These are phyloP conservation scores for Bujurquina vittata DNA, from an alignment of 2,113 vertebrate genomes.

Conservation along the genomic window DNA sequence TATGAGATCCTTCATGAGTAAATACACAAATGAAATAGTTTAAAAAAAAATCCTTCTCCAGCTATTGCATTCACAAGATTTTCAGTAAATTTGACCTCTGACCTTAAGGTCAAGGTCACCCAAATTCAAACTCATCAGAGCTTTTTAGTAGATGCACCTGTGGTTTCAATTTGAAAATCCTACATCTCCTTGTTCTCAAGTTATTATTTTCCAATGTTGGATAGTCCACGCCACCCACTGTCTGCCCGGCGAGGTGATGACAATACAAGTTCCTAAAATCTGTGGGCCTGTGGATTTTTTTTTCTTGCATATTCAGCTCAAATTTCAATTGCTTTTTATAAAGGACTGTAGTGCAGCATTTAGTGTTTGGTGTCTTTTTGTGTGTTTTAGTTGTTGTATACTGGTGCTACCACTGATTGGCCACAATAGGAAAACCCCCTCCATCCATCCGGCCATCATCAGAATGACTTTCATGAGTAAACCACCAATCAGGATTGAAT, in stretches of 20 bases:
- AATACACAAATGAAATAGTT: too few relatives aligned
- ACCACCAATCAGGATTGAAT: too few relatives aligned
- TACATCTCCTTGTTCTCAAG: neutral
- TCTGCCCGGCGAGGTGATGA: neutral
- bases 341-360: too few relatives aligned
- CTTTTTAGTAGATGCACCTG: neutral
- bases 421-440: too few relatives aligned
- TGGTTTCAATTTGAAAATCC: neutral
- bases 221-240: neutral
- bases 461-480: too few relatives aligned
- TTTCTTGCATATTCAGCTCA: too few relatives aligned
- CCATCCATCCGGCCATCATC: too few relatives aligned
- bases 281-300: neutral
- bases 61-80: neutral
- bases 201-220: neutral
- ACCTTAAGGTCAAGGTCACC: neutral
- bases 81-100: neutral
- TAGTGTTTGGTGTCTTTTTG: too few relatives aligned
- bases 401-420: too few relatives aligned
- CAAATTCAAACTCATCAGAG: neutral
- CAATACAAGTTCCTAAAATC: neutral
- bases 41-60: neutral
- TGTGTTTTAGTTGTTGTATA: too few relatives aligned
- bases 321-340: too few relatives aligned
- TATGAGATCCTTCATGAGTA: too few relatives aligned